Base-by-base conservation (phyloP, 1,140 invertebrate species). In the Hylyphantes graminicola region DNA sequence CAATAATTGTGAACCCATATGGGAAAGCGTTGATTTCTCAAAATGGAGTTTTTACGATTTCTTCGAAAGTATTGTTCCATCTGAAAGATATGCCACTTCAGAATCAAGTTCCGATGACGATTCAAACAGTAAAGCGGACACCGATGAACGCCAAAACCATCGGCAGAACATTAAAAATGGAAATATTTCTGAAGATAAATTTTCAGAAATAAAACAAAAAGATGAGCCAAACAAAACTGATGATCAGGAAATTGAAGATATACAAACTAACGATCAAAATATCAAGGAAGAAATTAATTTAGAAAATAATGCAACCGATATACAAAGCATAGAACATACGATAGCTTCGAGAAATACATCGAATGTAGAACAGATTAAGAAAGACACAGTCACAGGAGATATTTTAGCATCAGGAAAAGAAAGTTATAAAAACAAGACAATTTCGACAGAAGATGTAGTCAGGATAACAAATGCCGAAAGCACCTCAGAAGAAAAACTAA, bases 31-130 rank as follows among this genome's bases (percentile, higher is more conserved):
- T 3, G 61, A 83, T 50, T 73, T 83, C 13, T 54, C 19, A 19
- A 19, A 13, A 9, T 75, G 70, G 72, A 57, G 17, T 10, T 55
- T 74, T 55, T 17, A 54, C 11, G 7, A 64, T 11, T 83, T 83
- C 50, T 67, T 83, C 10, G 48, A 83, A 12, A 75, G 15, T 6
- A 55, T 83, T 11, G 80, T 74, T 50, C 70, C 59, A 11, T 59
- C 70, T 0, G 80, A 83, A 17, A 54, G 80, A 67, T 83, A 83
- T 12, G 80, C 72, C 48, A 65, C 70, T 15, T 65, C 80, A 7
- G 70, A 83, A 10, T 75, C 80, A 6, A 70, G 74, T 0, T 74
- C 79, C 9, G 80, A 78, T 17, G 50, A 54, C 9, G 75, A 78
- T 19, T 12, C 15, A 67, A 21, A n/a, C 10, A 67, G 1, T 8